Percentiles rank a stretch among this genome's conserved stretches.
phyloP scores from a whole-genome alignment of 2,888 invertebrate genomes.

The Macrosoma leucophasiata region DNA sequence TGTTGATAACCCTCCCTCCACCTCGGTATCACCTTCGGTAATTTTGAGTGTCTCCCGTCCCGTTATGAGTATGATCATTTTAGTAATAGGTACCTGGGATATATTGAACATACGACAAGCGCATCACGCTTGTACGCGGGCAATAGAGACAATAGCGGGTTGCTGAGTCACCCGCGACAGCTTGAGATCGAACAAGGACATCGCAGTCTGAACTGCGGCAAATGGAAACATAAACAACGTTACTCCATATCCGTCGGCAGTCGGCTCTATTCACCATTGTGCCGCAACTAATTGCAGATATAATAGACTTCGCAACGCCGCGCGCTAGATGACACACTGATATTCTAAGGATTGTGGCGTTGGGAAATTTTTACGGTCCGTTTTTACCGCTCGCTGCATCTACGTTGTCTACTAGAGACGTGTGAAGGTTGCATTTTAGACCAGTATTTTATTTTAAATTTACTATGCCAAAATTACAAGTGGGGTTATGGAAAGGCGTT shows the following conservation, averaged over 20 bases:
- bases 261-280: slow-evolving; percentile 65
- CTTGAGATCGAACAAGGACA: slow-evolving; percentile 65
- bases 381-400: too few relatives aligned
- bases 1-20: too few relatives aligned
- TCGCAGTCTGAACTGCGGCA: slow-evolving; percentile 47
- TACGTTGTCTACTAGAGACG: too few relatives aligned
- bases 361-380: slow-evolving; percentile 21
- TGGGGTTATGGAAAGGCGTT: too few relatives aligned
- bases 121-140: slow-evolving; percentile 20
- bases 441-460: too few relatives aligned
- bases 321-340: slow-evolving; percentile 56
- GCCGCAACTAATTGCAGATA: slow-evolving; percentile 65
- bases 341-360: slow-evolving; percentile 50
- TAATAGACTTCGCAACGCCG: slow-evolving; percentile 63
- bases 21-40: too few relatives aligned
- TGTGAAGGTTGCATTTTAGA: too few relatives aligned
- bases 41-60: too few relatives aligned
- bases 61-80: too few relatives aligned
- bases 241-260: slow-evolving; percentile 71
- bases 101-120: too few relatives aligned
- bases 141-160: slow-evolving; percentile 48
- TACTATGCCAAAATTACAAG: too few relatives aligned
- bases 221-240: slow-evolving; percentile 67
- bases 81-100: too few relatives aligned
- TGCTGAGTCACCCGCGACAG: slow-evolving; percentile 50